phyloP scores from a whole-genome alignment of 2,113 vertebrate species.

The Catharus minimus region DNA sequence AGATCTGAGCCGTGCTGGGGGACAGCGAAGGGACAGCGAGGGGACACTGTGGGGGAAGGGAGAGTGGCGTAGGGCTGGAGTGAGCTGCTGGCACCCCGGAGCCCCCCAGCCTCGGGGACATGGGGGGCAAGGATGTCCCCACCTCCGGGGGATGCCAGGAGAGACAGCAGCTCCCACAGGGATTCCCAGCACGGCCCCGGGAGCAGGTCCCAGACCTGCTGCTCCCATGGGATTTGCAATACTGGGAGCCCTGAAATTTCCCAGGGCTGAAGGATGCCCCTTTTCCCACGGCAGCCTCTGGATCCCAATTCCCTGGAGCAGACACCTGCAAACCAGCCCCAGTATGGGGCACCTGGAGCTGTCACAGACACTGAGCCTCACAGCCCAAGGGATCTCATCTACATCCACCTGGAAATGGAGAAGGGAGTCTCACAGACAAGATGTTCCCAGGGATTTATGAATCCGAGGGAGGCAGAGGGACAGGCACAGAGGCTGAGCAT shows the following conservation, averaged over 20 bases:
- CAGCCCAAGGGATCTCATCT: not conserved
- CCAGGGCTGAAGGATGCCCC: not conserved
- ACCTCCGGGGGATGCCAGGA: not conserved
- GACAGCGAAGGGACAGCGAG: not conserved
- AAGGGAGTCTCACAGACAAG: rapidly evolving
- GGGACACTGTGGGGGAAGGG: not conserved
- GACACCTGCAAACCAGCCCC: not conserved
- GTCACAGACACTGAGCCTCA: not conserved
- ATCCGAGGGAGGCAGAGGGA: not conserved
- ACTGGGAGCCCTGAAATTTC: rapidly evolving
- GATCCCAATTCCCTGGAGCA: not conserved
- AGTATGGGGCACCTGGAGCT: not conserved
- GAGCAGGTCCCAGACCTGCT: not conserved
- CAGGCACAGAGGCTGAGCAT: not conserved
- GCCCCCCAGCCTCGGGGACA: rapidly evolving
- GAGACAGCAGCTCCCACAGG: rapidly evolving
- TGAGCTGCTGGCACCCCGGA: rapidly evolving
- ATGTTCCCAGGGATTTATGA: not conserved
- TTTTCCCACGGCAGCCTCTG: not conserved
- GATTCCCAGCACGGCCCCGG: rapidly evolving
- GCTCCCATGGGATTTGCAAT: rapidly evolving
- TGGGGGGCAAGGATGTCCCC: not conserved
- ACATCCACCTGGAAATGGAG: not conserved
- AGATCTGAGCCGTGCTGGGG: not conserved
- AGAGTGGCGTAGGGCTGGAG: rapidly evolving